Evolutionary conservation across 2,888 invertebrate genomes (phyloP).

Genomic region (Notocelia uddmanniana): DNA sequence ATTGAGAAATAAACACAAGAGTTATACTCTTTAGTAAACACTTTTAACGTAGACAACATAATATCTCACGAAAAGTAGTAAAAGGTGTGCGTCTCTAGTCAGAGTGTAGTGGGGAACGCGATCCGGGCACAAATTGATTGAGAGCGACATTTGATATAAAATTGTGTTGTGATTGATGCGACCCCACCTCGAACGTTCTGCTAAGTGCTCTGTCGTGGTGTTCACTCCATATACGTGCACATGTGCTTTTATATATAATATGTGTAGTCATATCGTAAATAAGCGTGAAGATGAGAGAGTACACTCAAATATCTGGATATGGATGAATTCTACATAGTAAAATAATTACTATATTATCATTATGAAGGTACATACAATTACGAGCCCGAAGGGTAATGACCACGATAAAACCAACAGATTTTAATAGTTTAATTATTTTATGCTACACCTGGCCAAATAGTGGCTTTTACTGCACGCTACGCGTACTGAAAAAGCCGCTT

Average conservation of each 20-base stretch:
- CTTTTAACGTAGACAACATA: slow-evolving; percentile 47
- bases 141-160: slow-evolving; percentile 86
- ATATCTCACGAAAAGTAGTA: slow-evolving; percentile 53
- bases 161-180: slow-evolving; percentile 86
- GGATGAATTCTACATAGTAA: background rate
- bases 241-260: slow-evolving; percentile 22
- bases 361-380: no score
- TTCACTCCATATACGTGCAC: slow-evolving; percentile 61
- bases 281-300: background rate
- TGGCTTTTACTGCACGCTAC: no score
- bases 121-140: slow-evolving; percentile 84
- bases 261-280: slow-evolving; percentile 6
- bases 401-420: no score
- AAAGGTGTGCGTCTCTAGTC: slow-evolving; percentile 64
- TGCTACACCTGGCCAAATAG: no score
- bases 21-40: background rate
- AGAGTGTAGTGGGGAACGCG: slow-evolving; percentile 75
- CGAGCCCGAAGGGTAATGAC: no score
- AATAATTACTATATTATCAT: no score
- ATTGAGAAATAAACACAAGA: no score
- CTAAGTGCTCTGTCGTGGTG: slow-evolving; percentile 83
- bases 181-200: slow-evolving; percentile 74
- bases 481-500: no score
- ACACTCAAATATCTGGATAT: background rate
- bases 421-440: no score